Evolutionary conservation across 2,113 vertebrate genomes (phyloP).

Genomic region (Passer domesticus): DNA sequence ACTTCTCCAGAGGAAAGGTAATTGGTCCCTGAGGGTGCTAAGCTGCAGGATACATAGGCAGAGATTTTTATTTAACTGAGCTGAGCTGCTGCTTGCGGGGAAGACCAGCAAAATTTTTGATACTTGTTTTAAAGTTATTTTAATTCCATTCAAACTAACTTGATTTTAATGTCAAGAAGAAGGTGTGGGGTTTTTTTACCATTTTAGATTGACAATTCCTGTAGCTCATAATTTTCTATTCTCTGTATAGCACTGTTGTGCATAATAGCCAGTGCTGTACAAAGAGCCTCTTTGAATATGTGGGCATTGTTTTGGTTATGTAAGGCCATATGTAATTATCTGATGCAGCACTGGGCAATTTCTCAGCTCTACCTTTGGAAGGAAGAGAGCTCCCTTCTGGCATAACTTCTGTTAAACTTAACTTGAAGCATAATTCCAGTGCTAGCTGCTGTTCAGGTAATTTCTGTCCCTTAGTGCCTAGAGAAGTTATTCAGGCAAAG

Average conservation of each 20-base stretch:
- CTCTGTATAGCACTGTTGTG: not conserved
- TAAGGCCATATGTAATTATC: not conserved
- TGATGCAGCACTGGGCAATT: not conserved
- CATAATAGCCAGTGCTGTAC: not conserved
- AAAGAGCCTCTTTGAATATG: not conserved
- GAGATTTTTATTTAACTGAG: not conserved
- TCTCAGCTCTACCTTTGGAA: not conserved
- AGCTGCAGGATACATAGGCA: not conserved
- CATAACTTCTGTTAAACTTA: constrained; percentile 14
- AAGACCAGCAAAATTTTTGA: not conserved
- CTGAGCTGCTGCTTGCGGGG: not conserved
- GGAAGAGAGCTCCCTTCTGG: not conserved
- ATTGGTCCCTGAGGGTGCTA: not conserved
- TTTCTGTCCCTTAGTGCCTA: constrained; percentile 43
- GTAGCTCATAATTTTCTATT: not conserved
- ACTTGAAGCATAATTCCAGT: constrained; percentile 10
- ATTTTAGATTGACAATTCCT: not conserved
- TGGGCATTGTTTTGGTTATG: not conserved
- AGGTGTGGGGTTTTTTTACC: not conserved
- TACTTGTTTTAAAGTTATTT: not conserved
- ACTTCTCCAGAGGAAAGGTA: not conserved
- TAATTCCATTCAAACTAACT: not conserved
- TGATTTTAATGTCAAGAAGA: not conserved
- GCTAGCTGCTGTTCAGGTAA: constrained; percentile 20
- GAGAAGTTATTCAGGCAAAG: constrained; percentile 11